Percentiles rank a stretch among this genome's conserved stretches.
phyloP scores from a whole-genome alignment of 2,888 invertebrate genomes.

The Epistrophe eligans region DNA sequence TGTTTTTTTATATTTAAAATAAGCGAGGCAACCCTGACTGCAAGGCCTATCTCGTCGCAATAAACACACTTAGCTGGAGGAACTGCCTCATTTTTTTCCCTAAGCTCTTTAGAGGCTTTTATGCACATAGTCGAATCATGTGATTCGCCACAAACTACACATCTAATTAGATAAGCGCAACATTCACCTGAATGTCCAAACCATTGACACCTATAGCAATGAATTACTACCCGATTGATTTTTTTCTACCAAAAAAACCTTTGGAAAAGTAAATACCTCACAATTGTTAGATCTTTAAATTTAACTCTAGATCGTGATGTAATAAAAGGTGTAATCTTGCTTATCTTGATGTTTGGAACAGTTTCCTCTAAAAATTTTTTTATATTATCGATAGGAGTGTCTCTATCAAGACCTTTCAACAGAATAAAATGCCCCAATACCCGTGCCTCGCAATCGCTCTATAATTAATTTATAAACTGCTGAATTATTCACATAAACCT shows the following conservation, averaged over 20 bases:
- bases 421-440: constrained; percentile 21
- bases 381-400: constrained; percentile 10
- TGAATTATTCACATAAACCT: constrained; percentile 21
- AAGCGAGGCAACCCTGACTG: not conserved
- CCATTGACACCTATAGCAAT: constrained; percentile 17
- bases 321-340: constrained; percentile 20
- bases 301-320: constrained; percentile 18
- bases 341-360: constrained; percentile 16
- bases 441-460: constrained; percentile 17
- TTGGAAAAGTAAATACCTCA: constrained; percentile 14
- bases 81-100: constrained; percentile 6
- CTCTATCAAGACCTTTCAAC: constrained; percentile 31
- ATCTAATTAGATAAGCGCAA: constrained; percentile 11
- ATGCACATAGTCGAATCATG: constrained; percentile 24
- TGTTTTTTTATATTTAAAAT: not conserved
- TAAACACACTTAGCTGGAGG: constrained; percentile 15
- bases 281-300: constrained; percentile 5
- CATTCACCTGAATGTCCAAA: constrained; percentile 32
- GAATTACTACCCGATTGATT: constrained; percentile 3
- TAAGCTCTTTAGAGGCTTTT: not conserved
- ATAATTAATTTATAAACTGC: constrained; percentile 21
- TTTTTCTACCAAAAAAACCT: constrained; percentile 24
- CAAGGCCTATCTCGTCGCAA: constrained; percentile 13
- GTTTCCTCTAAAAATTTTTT: constrained; percentile 11
- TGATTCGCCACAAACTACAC: constrained; percentile 28